A percentile compares a stretch with the other conserved stretches of the same genome.
Evolutionary conservation across 2,113 vertebrate species (phyloP).

Genomic region (Xerus inauris): DNA sequence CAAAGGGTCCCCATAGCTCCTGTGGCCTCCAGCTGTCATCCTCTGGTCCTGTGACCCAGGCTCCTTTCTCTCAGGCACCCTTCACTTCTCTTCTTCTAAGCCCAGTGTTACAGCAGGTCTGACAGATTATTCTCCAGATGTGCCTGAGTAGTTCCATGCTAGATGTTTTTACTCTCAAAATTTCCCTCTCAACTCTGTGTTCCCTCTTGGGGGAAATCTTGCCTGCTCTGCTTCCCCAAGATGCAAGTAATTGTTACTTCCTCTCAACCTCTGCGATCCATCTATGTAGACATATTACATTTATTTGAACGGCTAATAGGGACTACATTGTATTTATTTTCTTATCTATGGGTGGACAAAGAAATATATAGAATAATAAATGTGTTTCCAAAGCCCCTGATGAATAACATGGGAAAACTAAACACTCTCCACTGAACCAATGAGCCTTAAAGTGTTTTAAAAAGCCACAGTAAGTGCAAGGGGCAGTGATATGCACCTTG

Average conservation of each 20-base stretch:
- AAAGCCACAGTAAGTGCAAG: neutral
- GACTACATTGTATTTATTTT: neutral
- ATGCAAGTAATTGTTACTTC: neutral
- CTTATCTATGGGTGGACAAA: neutral
- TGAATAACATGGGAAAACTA: neutral
- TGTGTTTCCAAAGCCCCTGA: neutral
- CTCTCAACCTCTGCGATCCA: neutral
- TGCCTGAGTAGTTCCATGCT: neutral
- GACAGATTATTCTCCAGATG: neutral
- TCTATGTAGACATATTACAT: neutral
- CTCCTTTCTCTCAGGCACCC: neutral
- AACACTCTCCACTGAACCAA: neutral
- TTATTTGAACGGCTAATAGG: neutral
- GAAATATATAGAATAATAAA: neutral
- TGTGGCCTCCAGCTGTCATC: neutral
- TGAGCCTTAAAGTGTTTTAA: neutral
- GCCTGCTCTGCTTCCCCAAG: neutral
- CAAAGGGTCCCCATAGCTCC: neutral
- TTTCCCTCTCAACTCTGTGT: accelerated
- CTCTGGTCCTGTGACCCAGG: neutral
- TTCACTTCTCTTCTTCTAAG: neutral
- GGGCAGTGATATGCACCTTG: neutral
- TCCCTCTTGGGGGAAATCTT: neutral
- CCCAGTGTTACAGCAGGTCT: neutral
- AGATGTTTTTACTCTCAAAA: neutral